Percentiles rank a stretch among this genome's conserved stretches.
phyloP scores from a whole-genome alignment of 2,888 invertebrate genomes.

The Pristionchus japonicus region DNA sequence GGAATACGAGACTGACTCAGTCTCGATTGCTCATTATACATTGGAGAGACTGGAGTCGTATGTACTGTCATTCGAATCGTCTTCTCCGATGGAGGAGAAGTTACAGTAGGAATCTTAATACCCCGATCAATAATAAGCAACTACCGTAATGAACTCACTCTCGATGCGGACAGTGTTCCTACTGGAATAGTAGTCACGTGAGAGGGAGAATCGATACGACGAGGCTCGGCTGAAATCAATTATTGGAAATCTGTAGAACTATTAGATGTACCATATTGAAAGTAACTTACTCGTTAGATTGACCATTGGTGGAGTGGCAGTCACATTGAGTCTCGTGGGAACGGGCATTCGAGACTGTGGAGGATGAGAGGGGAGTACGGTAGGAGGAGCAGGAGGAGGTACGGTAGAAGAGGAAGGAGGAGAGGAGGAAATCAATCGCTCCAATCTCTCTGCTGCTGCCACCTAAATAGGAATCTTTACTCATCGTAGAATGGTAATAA shows the following conservation, averaged over 20 bases:
- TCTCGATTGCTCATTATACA: slow-evolving; percentile 1
- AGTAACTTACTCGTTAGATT: background rate
- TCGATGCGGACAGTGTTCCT: background rate
- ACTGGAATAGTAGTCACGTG: slow-evolving; percentile 43
- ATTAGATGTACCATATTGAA: background rate
- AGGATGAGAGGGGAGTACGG: slow-evolving; percentile 4
- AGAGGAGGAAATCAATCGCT: background rate
- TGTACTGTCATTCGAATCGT: slow-evolving; percentile 31
- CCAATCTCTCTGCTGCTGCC: slow-evolving; percentile 35
- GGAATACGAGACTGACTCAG: slow-evolving; percentile 38
- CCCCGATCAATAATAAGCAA: background rate
- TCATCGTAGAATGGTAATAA: too few relatives aligned
- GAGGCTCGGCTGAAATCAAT: slow-evolving; percentile 33
- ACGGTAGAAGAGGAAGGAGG: slow-evolving; percentile 23
- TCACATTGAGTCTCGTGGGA: slow-evolving; percentile 5
- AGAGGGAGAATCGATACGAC: slow-evolving; percentile 24
- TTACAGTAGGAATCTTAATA: slow-evolving; percentile 13
- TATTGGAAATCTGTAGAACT: background rate
- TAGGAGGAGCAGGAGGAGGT: slow-evolving; percentile 20
- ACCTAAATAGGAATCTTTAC: background rate
- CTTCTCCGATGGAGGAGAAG: slow-evolving; percentile 45
- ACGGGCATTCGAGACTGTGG: slow-evolving; percentile 35
- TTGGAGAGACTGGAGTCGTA: background rate
- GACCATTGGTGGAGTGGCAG: background rate
- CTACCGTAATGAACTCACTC: slow-evolving; percentile 33